Conservation (phyloP, 2,113 vertebrate genomes). For the Puntigrus tetrazona region DNA sequence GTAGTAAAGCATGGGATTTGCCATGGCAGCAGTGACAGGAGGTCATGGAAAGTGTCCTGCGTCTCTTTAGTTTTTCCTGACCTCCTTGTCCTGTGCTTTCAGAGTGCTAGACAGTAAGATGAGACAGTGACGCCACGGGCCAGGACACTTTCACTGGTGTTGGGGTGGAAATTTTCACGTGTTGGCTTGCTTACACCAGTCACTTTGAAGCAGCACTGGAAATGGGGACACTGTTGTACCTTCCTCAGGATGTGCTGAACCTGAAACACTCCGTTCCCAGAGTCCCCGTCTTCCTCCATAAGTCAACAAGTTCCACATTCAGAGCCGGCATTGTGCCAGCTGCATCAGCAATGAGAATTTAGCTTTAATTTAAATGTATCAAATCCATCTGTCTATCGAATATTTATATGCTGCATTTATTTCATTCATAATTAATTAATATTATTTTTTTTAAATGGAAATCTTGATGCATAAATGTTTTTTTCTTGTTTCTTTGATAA, state of each 20-base stretch:
- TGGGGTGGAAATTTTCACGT: not conserved
- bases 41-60: slow-evolving; percentile 19
- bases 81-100: not conserved
- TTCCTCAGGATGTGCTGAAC: not conserved
- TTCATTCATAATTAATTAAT: no score
- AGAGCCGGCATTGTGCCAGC: not conserved
- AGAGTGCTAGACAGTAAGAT: not conserved
- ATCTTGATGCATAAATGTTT: not conserved
- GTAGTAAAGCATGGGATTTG: not conserved
- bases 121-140: not conserved
- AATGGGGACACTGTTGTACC: not conserved
- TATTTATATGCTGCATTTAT: not conserved
- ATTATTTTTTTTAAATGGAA: no score
- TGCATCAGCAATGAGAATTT: not conserved
- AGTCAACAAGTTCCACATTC: not conserved
- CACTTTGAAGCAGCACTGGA: slow-evolving; percentile 2
- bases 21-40: slow-evolving; percentile 10
- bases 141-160: not conserved
- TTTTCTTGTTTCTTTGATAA: no score
- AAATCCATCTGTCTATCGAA: not conserved
- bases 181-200: not conserved
- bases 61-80: not conserved
- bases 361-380: not conserved
- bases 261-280: not conserved
- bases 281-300: not conserved